Percentiles rank a stretch among this genome's conserved stretches.
These are phyloP conservation scores for Saguinus imperator DNA, from an alignment of 2,113 vertebrate genomes.

Conservation along the genomic window DNA sequence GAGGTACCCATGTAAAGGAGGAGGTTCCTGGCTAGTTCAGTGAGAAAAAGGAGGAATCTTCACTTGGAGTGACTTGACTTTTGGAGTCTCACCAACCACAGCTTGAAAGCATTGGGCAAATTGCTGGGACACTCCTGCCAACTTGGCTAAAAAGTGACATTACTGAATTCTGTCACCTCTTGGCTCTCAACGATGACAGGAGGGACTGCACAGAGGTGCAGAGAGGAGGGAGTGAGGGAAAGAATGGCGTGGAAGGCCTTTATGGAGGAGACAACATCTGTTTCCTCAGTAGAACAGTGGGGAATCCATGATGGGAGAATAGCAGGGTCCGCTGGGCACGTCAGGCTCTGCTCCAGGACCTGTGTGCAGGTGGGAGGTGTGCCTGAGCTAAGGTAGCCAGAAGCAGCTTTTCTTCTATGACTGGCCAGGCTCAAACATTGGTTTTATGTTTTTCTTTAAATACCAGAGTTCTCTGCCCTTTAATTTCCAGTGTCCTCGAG, in stretches of 20 bases:
- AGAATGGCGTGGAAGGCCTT: no score
- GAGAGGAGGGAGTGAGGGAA: neutral
- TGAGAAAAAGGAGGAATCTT: neutral
- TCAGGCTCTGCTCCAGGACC: neutral
- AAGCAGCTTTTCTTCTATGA: neutral
- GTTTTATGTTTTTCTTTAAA: neutral
- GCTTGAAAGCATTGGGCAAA: neutral
- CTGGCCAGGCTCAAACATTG: no score
- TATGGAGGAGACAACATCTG: neutral
- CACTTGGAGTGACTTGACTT: neutral
- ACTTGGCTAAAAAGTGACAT: constrained; percentile 7
- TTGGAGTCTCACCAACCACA: constrained; percentile 2
- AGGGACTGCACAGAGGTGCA: neutral
- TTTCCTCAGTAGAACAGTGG: neutral
- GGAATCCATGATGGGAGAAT: no score
- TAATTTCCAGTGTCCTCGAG: neutral
- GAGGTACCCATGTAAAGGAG: neutral
- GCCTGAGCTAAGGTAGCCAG: neutral
- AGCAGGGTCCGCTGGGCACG: neutral
- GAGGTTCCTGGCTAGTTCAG: neutral
- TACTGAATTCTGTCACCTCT: constrained; percentile 2
- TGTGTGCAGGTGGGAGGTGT: neutral
- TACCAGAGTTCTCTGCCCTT: neutral
- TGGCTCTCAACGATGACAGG: neutral
- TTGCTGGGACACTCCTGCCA: neutral